Percentiles rank a stretch among this genome's conserved stretches.
These are phyloP conservation scores for Crepidodera aurea DNA, from an alignment of 2,888 invertebrate genomes.

Conservation along the genomic window DNA sequence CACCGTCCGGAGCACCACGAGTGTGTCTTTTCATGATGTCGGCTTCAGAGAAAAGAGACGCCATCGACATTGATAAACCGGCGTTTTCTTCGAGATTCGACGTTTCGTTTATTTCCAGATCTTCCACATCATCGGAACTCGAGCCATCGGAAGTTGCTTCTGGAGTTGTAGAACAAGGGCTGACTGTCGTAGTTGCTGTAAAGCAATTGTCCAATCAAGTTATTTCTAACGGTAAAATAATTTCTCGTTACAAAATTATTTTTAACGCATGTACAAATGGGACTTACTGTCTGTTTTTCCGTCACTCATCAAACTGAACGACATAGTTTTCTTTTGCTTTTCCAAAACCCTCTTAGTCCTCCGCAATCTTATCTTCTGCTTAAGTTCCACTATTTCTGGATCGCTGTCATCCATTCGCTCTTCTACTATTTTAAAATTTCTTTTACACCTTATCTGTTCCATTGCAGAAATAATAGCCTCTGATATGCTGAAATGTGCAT, in stretches of 20 bases:
- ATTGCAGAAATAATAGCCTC: slow-evolving; percentile 86
- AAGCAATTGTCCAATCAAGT: not conserved
- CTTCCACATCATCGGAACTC: slow-evolving; percentile 65
- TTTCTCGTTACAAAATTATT: not conserved
- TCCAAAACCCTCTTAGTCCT: slow-evolving; percentile 65
- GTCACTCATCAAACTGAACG: slow-evolving; percentile 59
- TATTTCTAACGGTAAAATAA: too few relatives aligned
- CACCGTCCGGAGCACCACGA: slow-evolving; percentile 61
- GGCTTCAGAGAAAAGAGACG: slow-evolving; percentile 69
- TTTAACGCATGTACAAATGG: not conserved
- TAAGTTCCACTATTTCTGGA: slow-evolving; percentile 71
- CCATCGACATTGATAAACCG: slow-evolving; percentile 70
- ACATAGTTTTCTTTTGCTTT: slow-evolving; percentile 54
- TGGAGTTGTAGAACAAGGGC: slow-evolving; percentile 65
- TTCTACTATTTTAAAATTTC: slow-evolving; percentile 61
- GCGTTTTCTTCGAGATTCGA: slow-evolving; percentile 60
- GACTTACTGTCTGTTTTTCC: slow-evolving; percentile 64
- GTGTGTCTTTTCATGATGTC: slow-evolving; percentile 60
- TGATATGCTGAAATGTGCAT: slow-evolving; percentile 85
- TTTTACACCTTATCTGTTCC: slow-evolving; percentile 74
- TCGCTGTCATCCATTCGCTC: slow-evolving; percentile 69
- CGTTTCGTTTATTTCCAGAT: slow-evolving; percentile 63
- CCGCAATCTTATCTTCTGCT: slow-evolving; percentile 70
- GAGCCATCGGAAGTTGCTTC: slow-evolving; percentile 62
- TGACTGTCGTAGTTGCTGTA: slow-evolving; percentile 64